These are phyloP conservation scores for Cephus spinipes DNA, from an alignment of 2,888 invertebrate species.

Conservation along the genomic window DNA sequence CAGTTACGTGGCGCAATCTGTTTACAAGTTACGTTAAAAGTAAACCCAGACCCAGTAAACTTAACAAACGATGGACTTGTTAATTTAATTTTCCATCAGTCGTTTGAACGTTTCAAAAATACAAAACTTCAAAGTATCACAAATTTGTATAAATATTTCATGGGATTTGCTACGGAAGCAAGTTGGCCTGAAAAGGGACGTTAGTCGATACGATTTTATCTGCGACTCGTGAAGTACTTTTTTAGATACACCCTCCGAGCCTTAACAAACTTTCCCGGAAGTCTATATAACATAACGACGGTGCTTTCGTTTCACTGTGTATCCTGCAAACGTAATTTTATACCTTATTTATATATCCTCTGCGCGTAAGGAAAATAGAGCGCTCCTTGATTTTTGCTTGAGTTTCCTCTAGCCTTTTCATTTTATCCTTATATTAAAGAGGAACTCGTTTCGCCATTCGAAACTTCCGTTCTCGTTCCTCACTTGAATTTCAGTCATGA, in stretches of 20 bases:
- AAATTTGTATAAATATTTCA: too few relatives aligned
- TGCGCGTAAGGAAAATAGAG: neutral
- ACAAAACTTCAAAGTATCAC: too few relatives aligned
- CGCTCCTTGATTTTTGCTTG: neutral
- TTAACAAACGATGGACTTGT: neutral
- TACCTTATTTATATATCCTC: neutral
- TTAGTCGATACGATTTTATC: too few relatives aligned
- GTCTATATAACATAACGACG: neutral
- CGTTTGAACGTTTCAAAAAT: too few relatives aligned
- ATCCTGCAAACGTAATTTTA: neutral
- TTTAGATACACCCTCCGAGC: neutral
- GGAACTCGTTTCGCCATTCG: neutral
- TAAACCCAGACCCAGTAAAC: neutral
- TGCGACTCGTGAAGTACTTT: neutral
- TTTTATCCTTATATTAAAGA: neutral
- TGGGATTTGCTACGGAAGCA: too few relatives aligned
- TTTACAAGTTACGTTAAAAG: neutral
- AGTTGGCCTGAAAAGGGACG: too few relatives aligned
- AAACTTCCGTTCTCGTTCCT: neutral
- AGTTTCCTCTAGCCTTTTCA: neutral
- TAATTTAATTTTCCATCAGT: too few relatives aligned
- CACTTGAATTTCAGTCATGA: neutral
- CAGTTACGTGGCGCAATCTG: neutral
- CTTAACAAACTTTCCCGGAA: neutral
- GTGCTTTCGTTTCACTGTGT: neutral